Evolutionary conservation across 2,113 vertebrate species (phyloP).

Genomic region (Electrona antarctica): DNA sequence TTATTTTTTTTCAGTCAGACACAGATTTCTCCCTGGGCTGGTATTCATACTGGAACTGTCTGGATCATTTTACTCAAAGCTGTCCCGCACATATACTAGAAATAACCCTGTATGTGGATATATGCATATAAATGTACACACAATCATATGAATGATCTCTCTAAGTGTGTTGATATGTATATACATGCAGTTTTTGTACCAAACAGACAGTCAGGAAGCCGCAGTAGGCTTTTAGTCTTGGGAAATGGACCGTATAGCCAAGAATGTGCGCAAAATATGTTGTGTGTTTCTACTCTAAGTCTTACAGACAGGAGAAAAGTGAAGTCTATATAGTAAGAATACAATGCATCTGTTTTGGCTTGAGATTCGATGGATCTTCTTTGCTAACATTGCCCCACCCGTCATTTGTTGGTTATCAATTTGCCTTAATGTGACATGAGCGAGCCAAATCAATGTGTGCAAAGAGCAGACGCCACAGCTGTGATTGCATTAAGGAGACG

Average conservation of each 20-base stretch:
- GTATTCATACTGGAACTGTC: not conserved
- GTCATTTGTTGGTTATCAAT: conserved; percentile 8
- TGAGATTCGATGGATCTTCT: not conserved
- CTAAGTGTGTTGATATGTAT: conserved; percentile 54
- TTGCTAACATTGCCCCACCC: conserved; percentile 15
- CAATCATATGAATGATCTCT: conserved; percentile 43
- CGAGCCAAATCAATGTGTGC: conserved; percentile 2
- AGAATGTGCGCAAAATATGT: conserved; percentile 13
- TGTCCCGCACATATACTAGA: conserved; percentile 18
- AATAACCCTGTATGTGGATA: conserved; percentile 47
- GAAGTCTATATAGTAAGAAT: not conserved
- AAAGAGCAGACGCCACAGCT: not conserved
- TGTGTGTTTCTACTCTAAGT: conserved; percentile 4
- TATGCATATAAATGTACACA: conserved; percentile 47
- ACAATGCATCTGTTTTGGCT: not conserved
- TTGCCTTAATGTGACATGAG: conserved; percentile 70
- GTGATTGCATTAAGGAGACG: conserved; percentile 7
- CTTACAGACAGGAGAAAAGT: not conserved
- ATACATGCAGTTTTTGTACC: conserved; percentile 37
- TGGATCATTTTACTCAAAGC: conserved; percentile 16
- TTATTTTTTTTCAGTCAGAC: conserved; percentile 24
- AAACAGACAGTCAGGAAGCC: conserved; percentile 18
- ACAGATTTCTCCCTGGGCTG: not conserved
- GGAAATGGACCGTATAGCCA: not conserved
- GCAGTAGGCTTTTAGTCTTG: not conserved